Base-by-base conservation (phyloP, 2,888 invertebrate species). In the Plebejus anna region DNA sequence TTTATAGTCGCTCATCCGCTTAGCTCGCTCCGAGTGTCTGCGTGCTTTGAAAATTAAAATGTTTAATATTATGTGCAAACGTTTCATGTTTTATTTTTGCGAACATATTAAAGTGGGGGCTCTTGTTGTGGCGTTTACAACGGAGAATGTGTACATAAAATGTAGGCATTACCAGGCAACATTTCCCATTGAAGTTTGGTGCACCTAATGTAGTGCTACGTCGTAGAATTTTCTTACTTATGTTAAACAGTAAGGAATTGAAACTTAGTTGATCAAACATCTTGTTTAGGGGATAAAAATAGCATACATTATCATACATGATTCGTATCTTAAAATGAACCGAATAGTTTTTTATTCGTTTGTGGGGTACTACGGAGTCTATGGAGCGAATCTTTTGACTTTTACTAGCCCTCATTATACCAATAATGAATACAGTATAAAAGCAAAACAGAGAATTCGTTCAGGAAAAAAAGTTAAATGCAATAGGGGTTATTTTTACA, bases 1-100 rank as follows among this genome's bases (percentile, higher is more conserved):
- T 81, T 81, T 81, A 79, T 77, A 79, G 77, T 75, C 77, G 75
- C 66, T 66, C 78, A 76, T 71, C 76, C 76, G 77, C 78, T 75
- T 59, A 42, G 71, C 75, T 71, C 75, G 75, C 66, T 70, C 47
- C 75, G 61, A 75, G 71, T 42, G 70, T 75, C 61, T 70, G 77
- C 42, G 51, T 47, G 73, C 73, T 73, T 73, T 73, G 73, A 73
- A 73, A 73, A 73, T 73, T 73, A 73, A 73, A 73, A 73, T 73
- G 47, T 73, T 47, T 51, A 51, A 73, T 51, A 47, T 47, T 47
- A 73, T 28, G 28, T 47, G 28, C 47, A 28, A 36, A 66, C 16
- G 66, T 36, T 66, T 66, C 66, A 16, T 51, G 51, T 51, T 51
- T 51, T 47, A 32, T 73, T 51, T 73, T 73, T 51, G 47, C 28